Conservation (phyloP, 2,797 vertebrate genomes). For the Buphagus erythrorhynchus region DNA sequence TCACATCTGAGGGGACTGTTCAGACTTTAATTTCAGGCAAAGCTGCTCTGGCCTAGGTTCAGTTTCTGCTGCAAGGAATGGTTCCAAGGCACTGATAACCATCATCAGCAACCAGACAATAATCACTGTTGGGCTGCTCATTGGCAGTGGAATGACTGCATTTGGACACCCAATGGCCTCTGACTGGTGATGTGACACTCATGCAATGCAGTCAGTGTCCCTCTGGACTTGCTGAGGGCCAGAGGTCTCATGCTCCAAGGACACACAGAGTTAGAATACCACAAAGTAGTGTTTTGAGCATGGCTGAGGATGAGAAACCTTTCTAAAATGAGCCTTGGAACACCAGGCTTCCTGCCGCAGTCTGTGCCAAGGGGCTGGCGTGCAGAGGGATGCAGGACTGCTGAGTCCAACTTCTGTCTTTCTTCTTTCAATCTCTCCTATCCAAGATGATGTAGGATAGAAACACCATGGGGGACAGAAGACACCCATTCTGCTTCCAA, state of each 20-base stretch:
- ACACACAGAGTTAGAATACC: background rate
- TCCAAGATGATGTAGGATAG: background rate
- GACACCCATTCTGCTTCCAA: background rate
- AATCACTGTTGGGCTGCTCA: background rate
- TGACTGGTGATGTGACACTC: background rate
- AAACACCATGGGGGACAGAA: background rate
- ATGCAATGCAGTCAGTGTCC: background rate
- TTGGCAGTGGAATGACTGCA: background rate
- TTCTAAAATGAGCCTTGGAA: background rate
- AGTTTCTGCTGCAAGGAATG: background rate
- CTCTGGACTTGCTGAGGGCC: background rate
- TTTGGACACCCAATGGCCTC: background rate
- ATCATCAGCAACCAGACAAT: background rate
- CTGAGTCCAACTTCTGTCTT: background rate
- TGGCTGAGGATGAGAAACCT: background rate
- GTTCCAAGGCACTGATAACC: background rate
- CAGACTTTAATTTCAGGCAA: background rate
- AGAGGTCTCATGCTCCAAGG: background rate
- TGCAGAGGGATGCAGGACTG: rapidly evolving
- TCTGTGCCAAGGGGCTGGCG: background rate
- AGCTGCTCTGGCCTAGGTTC: background rate
- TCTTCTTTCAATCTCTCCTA: background rate
- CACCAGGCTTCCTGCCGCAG: background rate
- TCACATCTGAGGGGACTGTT: background rate
- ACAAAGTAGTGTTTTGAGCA: background rate